phyloP scores from a whole-genome alignment of 2,888 invertebrate species.

The Chorisops tibialis region DNA sequence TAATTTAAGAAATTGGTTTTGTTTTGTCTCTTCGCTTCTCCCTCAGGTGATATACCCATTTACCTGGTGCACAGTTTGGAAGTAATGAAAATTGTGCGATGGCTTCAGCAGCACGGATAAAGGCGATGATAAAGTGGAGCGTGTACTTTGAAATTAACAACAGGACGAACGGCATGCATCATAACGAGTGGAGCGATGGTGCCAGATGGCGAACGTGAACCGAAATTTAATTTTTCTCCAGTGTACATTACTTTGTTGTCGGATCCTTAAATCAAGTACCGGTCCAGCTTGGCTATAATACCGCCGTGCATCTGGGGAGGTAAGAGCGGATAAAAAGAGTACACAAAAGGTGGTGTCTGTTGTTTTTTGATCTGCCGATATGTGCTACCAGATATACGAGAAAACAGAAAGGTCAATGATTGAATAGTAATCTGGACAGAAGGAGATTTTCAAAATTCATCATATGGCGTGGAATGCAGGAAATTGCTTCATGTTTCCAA shows the following conservation, averaged over 20 bases:
- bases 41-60: slow-evolving; percentile 24
- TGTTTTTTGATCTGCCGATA: neutral
- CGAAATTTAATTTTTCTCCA: slow-evolving; percentile 19
- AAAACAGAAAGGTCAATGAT: neutral
- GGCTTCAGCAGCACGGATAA: neutral
- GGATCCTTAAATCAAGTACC: neutral
- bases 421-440: too few species aligned
- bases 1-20: slow-evolving; percentile 13
- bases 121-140: slow-evolving; percentile 21
- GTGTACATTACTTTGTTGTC: neutral
- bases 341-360: slow-evolving; percentile 1
- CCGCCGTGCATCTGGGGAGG: neutral
- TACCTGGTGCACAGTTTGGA: slow-evolving; percentile 21
- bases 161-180: slow-evolving; percentile 18
- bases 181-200: slow-evolving; percentile 18
- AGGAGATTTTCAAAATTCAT: slow-evolving; percentile 1
- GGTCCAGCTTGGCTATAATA: neutral
- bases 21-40: slow-evolving; percentile 21
- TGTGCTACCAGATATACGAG: too few species aligned
- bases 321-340: neutral
- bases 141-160: slow-evolving; percentile 24
- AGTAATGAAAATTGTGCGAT: slow-evolving; percentile 19
- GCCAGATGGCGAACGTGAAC: slow-evolving; percentile 23
- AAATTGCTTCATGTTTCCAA: slow-evolving; percentile 14
- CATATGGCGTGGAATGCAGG: slow-evolving; percentile 12